Evolutionary conservation across 2,888 invertebrate species (phyloP), one percentile per base, ranked within the genome.

Genomic region (Meta bourneti): DNA sequence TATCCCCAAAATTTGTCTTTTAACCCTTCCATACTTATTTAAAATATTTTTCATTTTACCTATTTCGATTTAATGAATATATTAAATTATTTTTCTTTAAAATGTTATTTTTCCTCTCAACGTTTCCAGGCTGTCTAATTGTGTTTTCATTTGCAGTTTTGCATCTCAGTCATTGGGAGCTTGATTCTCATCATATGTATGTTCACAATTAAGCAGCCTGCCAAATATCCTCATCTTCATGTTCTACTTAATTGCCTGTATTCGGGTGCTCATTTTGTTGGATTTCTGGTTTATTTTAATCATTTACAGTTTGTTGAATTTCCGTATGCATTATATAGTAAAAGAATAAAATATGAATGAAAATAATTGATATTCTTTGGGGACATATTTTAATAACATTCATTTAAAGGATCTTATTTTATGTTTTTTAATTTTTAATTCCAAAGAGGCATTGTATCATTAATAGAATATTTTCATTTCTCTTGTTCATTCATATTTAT

Each of bases 261-360:
- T 95, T 97, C 97, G 9, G 99, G 97, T 95, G 94, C 95, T 1
- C 98, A 98, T 95, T 98, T 98, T 95, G 90, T 97, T n/a, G 90
- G 94, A 13, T 95, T 95, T 94, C 94, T 95, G 13, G 5, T 93
- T 16, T 94, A 94, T 71, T 93, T 93, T 19, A 93, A 93, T 83
- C 89, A 78, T n/a, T 70, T 93, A 48, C 93, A 93, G 34, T 93
- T 90, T 71, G 72, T 11, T n/a, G 91, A 89, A 81, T 19, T 61
- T 51, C 91, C 91, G 19, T 91, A 80, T n/a, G 34, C 11, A 9
- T 34, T 88, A 16, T 88, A 69, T 7, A 54, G n/a, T 16, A 74
- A 74, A 75, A 81, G 75, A n/a, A 87, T 79, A 20, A 84, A 84
- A 52, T 84, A 84, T 48, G 54, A 74, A 2, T 84, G 54, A 54